Evolutionary conservation across 37 sponge, comb jelly and placozoan genomes (phyloP), one percentile per base, ranked within the genome.

Genomic region (Sycon ciliatum): DNA sequence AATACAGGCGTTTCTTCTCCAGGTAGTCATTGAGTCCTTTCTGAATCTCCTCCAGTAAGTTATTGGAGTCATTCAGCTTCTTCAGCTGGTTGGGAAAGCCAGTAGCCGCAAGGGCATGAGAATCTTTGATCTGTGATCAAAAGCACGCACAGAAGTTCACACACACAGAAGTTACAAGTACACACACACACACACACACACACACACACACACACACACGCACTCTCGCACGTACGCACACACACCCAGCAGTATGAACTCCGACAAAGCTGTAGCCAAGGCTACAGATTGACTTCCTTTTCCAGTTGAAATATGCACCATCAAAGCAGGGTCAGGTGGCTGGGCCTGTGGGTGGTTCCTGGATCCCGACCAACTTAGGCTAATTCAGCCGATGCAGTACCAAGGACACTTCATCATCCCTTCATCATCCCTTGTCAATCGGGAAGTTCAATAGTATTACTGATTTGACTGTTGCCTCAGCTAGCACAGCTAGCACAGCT

Each of bases 1-100:
- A 95, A 82, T 74, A 95, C 4, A 95, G 86, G 32, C 97, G 80
- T 67, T 95, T 95, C 84, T 95, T 95, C 76, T 95, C 97, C 72
- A 95, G 76, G 70, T 95, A 95, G 58, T 85, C 84, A 69, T 95
- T 95, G 29, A 95, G 78, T 0, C 97, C 97, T 69, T 95, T 95
- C 81, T 90, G 91, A 60, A 95, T 95, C 60, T 90, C 91, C 37
- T 95, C 97, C 69, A 95, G 82, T 0, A 90, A 82, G 26, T 36
- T 32, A 64, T 95, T 95, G 39, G 89, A 85, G 30, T 95, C 88
- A 27, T 82, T 54, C 30, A 95, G 75, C 57, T 67, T 62, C 1
- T 79, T 65, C 34, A 90, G 74, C 97, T 90, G 90, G 73, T 90
- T 85, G 5, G 71, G 70, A 34, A 85, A 83, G 30, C 67, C 63